Evolutionary conservation across 2,797 vertebrate species (phyloP).

Genomic region (Sternotherus odoratus): DNA sequence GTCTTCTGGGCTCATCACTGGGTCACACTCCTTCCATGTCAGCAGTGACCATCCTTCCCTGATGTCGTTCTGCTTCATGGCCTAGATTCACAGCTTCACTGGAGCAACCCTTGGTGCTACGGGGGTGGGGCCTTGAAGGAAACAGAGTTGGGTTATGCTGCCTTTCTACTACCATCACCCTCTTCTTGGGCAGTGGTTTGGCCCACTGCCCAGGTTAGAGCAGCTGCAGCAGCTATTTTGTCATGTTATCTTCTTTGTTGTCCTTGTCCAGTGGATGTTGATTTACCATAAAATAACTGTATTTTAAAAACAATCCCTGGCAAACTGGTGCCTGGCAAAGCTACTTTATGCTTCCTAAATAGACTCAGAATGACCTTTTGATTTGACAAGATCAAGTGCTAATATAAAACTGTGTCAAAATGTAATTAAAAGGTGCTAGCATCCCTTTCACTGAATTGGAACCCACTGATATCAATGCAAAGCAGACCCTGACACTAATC

Average conservation of each 20-base stretch:
- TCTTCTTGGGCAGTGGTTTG: not conserved
- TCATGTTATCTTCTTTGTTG: not conserved
- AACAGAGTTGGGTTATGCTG: not conserved
- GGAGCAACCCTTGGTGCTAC: not conserved
- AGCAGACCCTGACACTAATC: not conserved
- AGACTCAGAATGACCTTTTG: not conserved
- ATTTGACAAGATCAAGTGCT: not conserved
- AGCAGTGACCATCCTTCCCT: not conserved
- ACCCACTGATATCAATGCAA: rapidly evolving
- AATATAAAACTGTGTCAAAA: not conserved
- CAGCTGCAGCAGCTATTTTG: not conserved
- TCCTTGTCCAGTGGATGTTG: not conserved
- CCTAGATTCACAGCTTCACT: not conserved
- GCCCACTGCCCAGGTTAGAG: not conserved
- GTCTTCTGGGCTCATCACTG: not conserved
- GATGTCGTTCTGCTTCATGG: not conserved
- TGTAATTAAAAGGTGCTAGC: rapidly evolving
- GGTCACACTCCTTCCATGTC: not conserved
- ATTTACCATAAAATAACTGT: not conserved
- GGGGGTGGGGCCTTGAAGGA: not conserved
- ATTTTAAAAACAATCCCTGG: not conserved
- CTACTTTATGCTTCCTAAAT: not conserved
- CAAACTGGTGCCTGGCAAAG: not conserved
- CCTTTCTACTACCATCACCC: not conserved
- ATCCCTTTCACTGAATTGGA: not conserved